phyloP scores from a whole-genome alignment of 2,113 vertebrate genomes.

The Paradoxurus hermaphroditus region DNA sequence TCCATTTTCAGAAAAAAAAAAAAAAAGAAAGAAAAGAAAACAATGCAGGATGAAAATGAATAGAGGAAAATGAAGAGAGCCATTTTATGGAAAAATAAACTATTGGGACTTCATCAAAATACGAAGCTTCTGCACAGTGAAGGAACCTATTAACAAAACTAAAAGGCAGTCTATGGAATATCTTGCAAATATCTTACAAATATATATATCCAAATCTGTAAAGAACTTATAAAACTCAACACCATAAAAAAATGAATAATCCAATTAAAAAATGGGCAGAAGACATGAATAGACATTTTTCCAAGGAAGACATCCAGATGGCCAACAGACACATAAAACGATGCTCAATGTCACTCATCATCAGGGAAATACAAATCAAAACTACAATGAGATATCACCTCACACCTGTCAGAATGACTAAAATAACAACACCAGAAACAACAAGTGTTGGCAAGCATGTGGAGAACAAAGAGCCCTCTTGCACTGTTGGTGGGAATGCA shows the following conservation, averaged over 20 bases:
- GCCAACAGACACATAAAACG: not conserved
- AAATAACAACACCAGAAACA: not conserved
- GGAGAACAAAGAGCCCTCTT: not conserved
- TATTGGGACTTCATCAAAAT: not conserved
- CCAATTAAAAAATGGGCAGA: not conserved
- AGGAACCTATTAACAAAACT: not conserved
- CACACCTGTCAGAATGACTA: not conserved
- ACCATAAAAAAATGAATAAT: not conserved
- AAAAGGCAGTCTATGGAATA: not conserved
- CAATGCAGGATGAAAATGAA: not conserved
- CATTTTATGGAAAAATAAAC: not conserved
- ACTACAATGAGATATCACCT: not conserved
- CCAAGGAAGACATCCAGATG: not conserved
- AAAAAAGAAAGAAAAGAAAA: not conserved
- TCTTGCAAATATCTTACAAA: not conserved
- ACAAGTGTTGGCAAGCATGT: not conserved
- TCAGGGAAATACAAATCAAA: not conserved
- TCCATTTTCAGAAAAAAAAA: not conserved
- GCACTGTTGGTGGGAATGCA: not conserved
- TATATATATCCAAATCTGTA: not conserved
- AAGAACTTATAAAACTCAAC: not conserved
- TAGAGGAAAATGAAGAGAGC: not conserved
- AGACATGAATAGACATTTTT: not conserved
- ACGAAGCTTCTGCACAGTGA: not conserved
- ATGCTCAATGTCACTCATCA: not conserved